A percentile compares a stretch with the other conserved stretches of the same genome.
Evolutionary conservation across 2,797 vertebrate genomes (phyloP).

Genomic region (Myotis findleyi): DNA sequence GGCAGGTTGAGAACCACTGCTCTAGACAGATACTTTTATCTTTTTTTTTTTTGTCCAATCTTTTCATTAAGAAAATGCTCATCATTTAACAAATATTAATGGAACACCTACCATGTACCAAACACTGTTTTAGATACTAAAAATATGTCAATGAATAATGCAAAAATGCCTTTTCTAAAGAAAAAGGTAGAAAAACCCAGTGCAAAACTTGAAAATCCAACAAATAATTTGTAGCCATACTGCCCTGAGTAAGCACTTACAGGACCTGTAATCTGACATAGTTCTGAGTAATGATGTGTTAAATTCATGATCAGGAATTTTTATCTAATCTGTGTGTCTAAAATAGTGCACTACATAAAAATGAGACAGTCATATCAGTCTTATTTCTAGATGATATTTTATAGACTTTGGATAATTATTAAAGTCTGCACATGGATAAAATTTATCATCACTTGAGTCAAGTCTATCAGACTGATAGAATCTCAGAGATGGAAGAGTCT

Average conservation of each 20-base stretch:
- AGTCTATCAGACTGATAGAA: neutral
- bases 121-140: neutral
- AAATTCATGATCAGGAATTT: conserved; percentile 28
- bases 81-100: conserved; percentile 3
- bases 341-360: conserved; percentile 48
- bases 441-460: neutral
- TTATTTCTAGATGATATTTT: conserved; percentile 32
- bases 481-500: neutral
- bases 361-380: neutral
- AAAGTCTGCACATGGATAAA: neutral
- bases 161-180: neutral
- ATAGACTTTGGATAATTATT: neutral
- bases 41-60: neutral
- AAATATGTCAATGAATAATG: conserved; percentile 3
- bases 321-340: conserved; percentile 20
- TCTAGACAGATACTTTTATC: neutral
- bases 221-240: neutral
- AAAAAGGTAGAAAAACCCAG: neutral
- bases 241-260: neutral
- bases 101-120: neutral
- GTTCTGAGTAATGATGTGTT: neutral
- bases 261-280: neutral
- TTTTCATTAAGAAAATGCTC: conserved; percentile 17
- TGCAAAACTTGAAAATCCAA: neutral
- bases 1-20: neutral